Conservation (phyloP, 1,140 invertebrate genomes). For the Oryctes rhinoceros region DNA sequence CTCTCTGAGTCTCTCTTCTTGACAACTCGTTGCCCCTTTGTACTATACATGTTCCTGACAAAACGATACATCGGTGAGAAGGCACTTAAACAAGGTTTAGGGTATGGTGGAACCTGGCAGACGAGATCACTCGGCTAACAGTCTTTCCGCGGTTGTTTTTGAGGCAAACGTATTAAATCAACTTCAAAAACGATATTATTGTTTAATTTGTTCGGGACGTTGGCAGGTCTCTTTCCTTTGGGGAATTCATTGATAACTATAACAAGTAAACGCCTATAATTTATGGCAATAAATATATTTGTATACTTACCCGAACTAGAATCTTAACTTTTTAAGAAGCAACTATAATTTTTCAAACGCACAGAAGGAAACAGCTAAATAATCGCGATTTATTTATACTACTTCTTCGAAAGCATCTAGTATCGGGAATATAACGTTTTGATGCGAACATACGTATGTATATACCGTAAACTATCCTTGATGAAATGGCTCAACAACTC, state of each 20-base stretch:
- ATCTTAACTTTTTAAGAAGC: too few relatives aligned
- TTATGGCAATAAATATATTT: too few relatives aligned
- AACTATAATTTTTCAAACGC: too few relatives aligned
- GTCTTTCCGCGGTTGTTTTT: not conserved
- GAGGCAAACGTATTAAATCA: not conserved
- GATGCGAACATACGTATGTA: not conserved
- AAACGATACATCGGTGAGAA: slow-evolving; percentile 4
- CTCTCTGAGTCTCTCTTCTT: not conserved
- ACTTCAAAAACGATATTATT: not conserved
- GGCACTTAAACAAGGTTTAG: not conserved
- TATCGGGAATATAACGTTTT: not conserved
- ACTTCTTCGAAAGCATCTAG: too few relatives aligned
- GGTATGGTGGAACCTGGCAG: not conserved
- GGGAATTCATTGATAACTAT: too few relatives aligned
- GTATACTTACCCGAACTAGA: too few relatives aligned
- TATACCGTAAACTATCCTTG: not conserved
- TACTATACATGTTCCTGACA: not conserved
- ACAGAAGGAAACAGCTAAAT: not conserved
- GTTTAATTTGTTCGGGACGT: not conserved
- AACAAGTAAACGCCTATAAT: too few relatives aligned
- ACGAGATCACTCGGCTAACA: not conserved
- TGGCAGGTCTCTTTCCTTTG: not conserved
- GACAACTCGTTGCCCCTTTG: not conserved
- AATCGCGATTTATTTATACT: not conserved
- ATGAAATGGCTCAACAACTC: not conserved